Conservation (phyloP, 1,140 invertebrate species). For the Stenopsyche tienmushanensis region DNA sequence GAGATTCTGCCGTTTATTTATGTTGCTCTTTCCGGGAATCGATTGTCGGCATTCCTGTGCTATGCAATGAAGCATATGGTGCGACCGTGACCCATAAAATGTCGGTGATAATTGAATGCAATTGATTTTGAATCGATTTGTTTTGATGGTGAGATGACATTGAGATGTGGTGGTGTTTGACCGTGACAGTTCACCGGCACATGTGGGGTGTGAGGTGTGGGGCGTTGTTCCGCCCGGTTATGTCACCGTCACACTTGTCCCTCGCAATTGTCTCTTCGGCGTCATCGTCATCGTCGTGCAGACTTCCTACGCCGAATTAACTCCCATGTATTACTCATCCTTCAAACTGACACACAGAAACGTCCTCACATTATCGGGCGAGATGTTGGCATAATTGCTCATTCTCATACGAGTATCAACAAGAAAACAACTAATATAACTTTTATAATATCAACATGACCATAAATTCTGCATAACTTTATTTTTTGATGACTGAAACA, state of each 20-base stretch:
- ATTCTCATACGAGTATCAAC: too few relatives aligned
- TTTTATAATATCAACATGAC: background rate
- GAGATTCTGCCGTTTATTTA: too few relatives aligned
- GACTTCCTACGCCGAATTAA: background rate
- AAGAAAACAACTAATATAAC: background rate
- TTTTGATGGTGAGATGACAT: too few relatives aligned
- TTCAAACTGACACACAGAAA: background rate
- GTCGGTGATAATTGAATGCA: too few relatives aligned
- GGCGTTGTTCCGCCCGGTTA: slow-evolving; percentile 14
- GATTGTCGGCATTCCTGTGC: too few relatives aligned
- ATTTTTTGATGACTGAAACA: too few relatives aligned
- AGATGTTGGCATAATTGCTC: background rate
- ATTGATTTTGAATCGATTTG: too few relatives aligned
- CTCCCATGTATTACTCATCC: background rate
- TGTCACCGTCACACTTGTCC: slow-evolving; percentile 18
- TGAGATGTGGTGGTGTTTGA: too few relatives aligned
- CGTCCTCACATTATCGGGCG: background rate
- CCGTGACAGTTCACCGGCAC: slow-evolving; percentile 1
- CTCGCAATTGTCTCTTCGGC: slow-evolving; percentile 12
- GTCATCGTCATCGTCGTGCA: slow-evolving; percentile 4
- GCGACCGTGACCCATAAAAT: too few relatives aligned
- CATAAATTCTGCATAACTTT: background rate
- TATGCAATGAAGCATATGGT: too few relatives aligned
- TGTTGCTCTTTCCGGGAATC: too few relatives aligned
- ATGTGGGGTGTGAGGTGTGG: background rate